Conservation (phyloP, 2,888 invertebrate genomes). For the Acleris sparsana region DNA sequence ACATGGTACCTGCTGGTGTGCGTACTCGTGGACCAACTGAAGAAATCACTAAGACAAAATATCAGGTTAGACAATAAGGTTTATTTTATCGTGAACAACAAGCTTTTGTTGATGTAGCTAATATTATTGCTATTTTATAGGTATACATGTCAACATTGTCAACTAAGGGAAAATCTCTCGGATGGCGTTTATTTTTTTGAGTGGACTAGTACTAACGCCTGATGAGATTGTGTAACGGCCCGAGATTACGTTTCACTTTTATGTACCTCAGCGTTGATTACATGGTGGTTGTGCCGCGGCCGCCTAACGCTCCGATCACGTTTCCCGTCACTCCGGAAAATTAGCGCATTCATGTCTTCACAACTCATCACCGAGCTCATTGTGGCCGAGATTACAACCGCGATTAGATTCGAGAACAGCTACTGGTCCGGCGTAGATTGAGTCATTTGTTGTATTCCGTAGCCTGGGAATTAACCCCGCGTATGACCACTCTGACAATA, state of each 20-base stretch:
- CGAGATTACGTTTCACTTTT: constrained; percentile 28
- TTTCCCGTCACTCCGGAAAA: constrained; percentile 55
- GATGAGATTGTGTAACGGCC: constrained; percentile 18
- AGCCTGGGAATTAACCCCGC: constrained; percentile 34
- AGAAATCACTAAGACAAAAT: too few species aligned
- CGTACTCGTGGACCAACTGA: too few species aligned
- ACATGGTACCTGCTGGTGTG: too few species aligned
- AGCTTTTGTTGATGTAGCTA: too few species aligned
- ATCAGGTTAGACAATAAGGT: too few species aligned
- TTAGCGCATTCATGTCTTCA: constrained; percentile 59
- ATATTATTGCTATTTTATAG: too few species aligned
- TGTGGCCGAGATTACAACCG: constrained; percentile 66
- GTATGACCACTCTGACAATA: constrained; percentile 13
- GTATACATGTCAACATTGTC: too few species aligned
- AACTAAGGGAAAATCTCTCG: not conserved
- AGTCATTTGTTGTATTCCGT: constrained; percentile 55
- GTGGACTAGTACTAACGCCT: not conserved
- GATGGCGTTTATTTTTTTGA: not conserved
- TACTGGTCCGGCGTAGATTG: constrained; percentile 52
- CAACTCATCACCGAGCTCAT: constrained; percentile 62
- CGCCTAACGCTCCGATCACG: constrained; percentile 65
- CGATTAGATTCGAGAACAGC: constrained; percentile 49
- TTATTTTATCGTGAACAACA: too few species aligned
- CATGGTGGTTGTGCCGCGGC: constrained; percentile 53
- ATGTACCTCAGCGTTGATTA: constrained; percentile 37